phyloP scores from a whole-genome alignment of 2,113 vertebrate genomes.

The Oncorhynchus keta region DNA sequence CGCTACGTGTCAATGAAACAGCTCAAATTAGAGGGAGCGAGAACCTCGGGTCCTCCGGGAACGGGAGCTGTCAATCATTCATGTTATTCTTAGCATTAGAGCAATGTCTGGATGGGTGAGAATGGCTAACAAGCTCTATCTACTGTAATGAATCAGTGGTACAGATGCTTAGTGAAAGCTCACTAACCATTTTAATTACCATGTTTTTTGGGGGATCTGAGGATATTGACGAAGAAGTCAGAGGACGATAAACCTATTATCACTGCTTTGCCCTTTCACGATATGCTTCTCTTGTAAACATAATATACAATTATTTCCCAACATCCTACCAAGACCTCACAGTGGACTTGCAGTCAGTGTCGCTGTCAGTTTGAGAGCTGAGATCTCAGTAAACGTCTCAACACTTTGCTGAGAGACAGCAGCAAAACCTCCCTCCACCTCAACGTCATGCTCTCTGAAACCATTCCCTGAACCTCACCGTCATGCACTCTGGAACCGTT shows the following conservation, averaged over 20 bases:
- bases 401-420: conserved; percentile 48
- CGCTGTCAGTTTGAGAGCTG: conserved; percentile 57
- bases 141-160: conserved; percentile 59
- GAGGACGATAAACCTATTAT: conserved; percentile 4
- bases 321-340: conserved; percentile 65
- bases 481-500: too few relatives aligned
- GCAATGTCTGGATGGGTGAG: conserved; percentile 3
- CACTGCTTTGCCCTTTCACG: conserved; percentile 34
- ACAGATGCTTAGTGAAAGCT: neutral
- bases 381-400: conserved; percentile 60
- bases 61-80: conserved; percentile 55
- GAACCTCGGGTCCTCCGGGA: conserved; percentile 55
- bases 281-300: conserved; percentile 31
- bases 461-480: too few relatives aligned
- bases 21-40: conserved; percentile 61
- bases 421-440: conserved; percentile 17
- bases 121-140: conserved; percentile 36
- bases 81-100: conserved; percentile 60
- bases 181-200: too few relatives aligned
- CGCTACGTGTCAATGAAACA: conserved; percentile 49
- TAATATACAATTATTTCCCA: conserved; percentile 60
- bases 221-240: neutral
- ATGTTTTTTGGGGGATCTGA: too few relatives aligned
- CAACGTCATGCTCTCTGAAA: too few relatives aligned
- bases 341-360: conserved; percentile 50